Evolutionary conservation across 2,888 invertebrate genomes (phyloP).

Genomic region (Penaeus monodon): DNA sequence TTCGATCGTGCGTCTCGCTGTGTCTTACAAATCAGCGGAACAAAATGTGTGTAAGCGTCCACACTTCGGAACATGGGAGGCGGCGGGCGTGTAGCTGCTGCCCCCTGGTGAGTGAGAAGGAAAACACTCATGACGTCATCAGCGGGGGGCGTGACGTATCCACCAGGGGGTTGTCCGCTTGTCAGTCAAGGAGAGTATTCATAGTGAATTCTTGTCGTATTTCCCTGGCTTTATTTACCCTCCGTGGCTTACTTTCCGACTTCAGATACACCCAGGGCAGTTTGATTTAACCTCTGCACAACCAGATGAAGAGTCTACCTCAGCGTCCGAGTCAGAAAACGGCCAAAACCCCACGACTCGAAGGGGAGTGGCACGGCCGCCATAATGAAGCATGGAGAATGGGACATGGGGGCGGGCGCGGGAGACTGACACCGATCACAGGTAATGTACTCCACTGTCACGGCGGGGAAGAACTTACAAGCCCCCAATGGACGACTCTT

Average conservation of each 20-base stretch:
- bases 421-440: conserved; percentile 7
- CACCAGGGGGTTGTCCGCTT: conserved; percentile 40
- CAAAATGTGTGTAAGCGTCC: no score
- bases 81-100: conserved; percentile 12
- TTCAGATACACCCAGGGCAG: no score
- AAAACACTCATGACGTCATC: conserved; percentile 44
- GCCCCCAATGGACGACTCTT: no score
- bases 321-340: no score
- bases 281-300: no score
- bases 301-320: no score
- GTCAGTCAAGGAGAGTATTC: conserved; percentile 6
- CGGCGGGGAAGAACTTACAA: not conserved
- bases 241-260: no score
- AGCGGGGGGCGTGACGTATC: conserved; percentile 37
- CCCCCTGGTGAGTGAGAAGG: conserved; percentile 31
- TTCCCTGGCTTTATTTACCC: no score
- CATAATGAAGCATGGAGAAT: conserved; percentile 38
- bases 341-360: no score
- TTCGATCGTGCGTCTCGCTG: no score
- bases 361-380: not conserved
- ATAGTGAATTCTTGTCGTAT: no score
- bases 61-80: conserved; percentile 12
- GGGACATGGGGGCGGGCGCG: not conserved
- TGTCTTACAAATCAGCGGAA: no score
- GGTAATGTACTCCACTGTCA: conserved; percentile 18